A percentile compares a stretch with the other conserved stretches of the same genome.
These are phyloP conservation scores for Chrysolina haemoptera DNA, from an alignment of 2,888 invertebrate species.

Conservation along the genomic window DNA sequence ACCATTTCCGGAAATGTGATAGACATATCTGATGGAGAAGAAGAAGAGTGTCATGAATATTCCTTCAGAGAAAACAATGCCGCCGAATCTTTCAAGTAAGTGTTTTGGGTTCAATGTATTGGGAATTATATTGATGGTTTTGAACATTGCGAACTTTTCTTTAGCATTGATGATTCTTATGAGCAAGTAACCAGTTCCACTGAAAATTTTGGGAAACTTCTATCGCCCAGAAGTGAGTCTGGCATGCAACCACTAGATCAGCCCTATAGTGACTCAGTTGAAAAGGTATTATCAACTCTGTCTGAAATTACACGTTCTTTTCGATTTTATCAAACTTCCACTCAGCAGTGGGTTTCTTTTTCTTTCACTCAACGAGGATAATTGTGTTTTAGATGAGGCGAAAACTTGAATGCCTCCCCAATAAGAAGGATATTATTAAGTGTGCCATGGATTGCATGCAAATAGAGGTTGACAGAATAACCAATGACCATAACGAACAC, in stretches of 20 bases:
- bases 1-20: slow-evolving; percentile 57
- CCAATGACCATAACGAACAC: slow-evolving; percentile 70
- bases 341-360: no score
- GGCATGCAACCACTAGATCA: slow-evolving; percentile 66
- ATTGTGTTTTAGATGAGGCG: slow-evolving; percentile 66
- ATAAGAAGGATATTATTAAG: slow-evolving; percentile 65
- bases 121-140: not conserved
- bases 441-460: slow-evolving; percentile 71
- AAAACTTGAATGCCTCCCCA: slow-evolving; percentile 67
- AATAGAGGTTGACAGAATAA: slow-evolving; percentile 69
- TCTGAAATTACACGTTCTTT: no score
- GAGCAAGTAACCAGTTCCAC: slow-evolving; percentile 68
- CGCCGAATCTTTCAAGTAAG: slow-evolving; percentile 50
- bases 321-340: no score
- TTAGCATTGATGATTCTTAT: slow-evolving; percentile 59
- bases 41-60: slow-evolving; percentile 57
- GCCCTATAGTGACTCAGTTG: slow-evolving; percentile 68
- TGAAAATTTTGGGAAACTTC: slow-evolving; percentile 60
- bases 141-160: slow-evolving; percentile 34
- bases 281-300: slow-evolving; percentile 61
- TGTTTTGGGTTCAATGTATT: not conserved
- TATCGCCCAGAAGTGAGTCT: slow-evolving; percentile 57
- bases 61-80: slow-evolving; percentile 56
- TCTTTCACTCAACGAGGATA: no score
- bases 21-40: slow-evolving; percentile 64